Evolutionary conservation across 2,888 invertebrate genomes (phyloP), one percentile per base, ranked within the genome.

Genomic region (Caradrina clavipalpis): DNA sequence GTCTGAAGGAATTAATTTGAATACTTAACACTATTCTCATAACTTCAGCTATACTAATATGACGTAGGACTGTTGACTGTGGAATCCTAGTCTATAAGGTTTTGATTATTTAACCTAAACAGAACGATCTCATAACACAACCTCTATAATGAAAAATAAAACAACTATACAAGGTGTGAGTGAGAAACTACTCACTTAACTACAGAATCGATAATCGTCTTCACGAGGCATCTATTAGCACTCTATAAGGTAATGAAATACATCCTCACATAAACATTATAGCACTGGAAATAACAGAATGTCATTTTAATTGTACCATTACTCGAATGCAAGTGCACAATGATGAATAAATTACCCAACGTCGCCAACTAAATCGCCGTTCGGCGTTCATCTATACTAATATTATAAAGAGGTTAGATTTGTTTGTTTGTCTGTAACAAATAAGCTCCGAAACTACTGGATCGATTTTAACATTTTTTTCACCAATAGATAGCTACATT

Each of bases 281-380:
- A 58, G 59, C 69, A 55, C 45, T 45, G 17, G 17, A 53, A 42
- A 58, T 31, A 53, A 54, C 60, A 78, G 82, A 88, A 83, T 86
- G 82, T 79, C 79, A 82, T 88, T 85, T 84, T 86, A 87, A 88
- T 86, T 82, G 86, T 82, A 60, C 79, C 77, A 84, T 81, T 81
- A 80, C 62, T 71, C 45, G n/a, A 35, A 72, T 73, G 50, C 47
- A 67, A 69, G 63, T 65, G 56, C 60, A 73, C 75, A 81, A 74
- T 76, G 73, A 81, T 78, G 78, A 81, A 84, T 83, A 80, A 78
- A 83, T 83, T 76, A 84, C 56, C 62, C 56, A 45, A 71, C 81
- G 76, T 69, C 69, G 50, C 61, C 69, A 69, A 58, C 69, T 73
- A 77, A 83, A 82, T 81, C 75, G 76, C 56, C 42, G 60, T 74